A percentile compares a stretch with the other conserved stretches of the same genome.
phyloP scores from a whole-genome alignment of 2,113 vertebrate species.

The Toxotes jaculatrix region DNA sequence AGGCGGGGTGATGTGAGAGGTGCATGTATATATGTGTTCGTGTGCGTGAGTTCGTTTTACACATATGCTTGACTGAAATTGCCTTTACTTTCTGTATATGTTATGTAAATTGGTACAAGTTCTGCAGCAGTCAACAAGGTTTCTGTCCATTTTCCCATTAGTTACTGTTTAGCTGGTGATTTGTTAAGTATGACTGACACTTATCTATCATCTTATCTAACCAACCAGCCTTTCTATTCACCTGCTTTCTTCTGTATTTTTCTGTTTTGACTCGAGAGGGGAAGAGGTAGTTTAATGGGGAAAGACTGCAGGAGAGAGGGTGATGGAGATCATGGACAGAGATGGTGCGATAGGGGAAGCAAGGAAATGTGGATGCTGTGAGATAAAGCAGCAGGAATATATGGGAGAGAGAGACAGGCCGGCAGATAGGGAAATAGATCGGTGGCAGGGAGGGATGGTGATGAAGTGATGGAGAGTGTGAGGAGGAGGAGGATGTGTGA shows the following conservation, averaged over 20 bases:
- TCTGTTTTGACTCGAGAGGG: constrained; percentile 24
- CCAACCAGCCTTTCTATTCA: constrained; percentile 5
- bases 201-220: constrained; percentile 48
- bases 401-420: constrained; percentile 67
- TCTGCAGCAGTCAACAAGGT: background rate
- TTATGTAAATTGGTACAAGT: constrained; percentile 27
- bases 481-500: constrained; percentile 67
- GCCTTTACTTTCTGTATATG: constrained; percentile 27
- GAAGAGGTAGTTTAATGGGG: constrained; percentile 35
- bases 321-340: constrained; percentile 60
- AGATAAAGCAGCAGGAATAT: constrained; percentile 68
- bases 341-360: constrained; percentile 61
- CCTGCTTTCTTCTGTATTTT: constrained; percentile 30
- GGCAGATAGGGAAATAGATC: constrained; percentile 73
- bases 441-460: constrained; percentile 68
- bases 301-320: constrained; percentile 21
- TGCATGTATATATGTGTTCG: background rate
- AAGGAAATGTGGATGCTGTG: constrained; percentile 69
- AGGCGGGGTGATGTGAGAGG: constrained; percentile 59
- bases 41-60: background rate
- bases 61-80: constrained; percentile 43
- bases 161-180: background rate
- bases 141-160: constrained; percentile 24
- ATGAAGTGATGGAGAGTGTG: constrained; percentile 77
- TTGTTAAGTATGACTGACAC: constrained; percentile 27